These are phyloP conservation scores for Prosapia bicincta DNA, from an alignment of 2,888 invertebrate species.

Conservation along the genomic window DNA sequence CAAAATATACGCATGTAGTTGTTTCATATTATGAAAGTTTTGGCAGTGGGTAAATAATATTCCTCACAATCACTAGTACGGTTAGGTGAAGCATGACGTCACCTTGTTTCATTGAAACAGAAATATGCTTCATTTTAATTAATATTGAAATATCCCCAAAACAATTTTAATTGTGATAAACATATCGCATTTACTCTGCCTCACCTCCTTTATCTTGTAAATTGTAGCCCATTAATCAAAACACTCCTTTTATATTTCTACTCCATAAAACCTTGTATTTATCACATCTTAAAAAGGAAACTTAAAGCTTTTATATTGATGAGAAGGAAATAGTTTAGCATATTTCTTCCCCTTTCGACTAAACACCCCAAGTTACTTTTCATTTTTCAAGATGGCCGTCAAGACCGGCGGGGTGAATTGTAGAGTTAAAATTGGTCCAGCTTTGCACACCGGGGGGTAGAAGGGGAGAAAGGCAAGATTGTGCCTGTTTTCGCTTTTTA, in stretches of 20 bases:
- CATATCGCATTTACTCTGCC: no score
- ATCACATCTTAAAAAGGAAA: background rate
- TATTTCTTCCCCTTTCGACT: background rate
- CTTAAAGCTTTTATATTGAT: background rate
- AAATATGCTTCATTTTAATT: no score
- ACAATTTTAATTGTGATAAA: no score
- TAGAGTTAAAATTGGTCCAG: constrained; percentile 19
- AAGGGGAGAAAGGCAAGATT: constrained; percentile 11
- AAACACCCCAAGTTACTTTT: constrained; percentile 3
- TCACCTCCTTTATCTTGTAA: no score
- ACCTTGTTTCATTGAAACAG: no score
- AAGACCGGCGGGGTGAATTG: background rate
- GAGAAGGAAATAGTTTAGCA: background rate
- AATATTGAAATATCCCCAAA: no score
- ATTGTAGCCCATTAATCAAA: no score
- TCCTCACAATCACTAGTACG: no score
- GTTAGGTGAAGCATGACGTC: no score
- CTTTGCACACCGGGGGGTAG: background rate
- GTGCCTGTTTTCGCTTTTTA: constrained; percentile 20
- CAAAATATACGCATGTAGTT: no score
- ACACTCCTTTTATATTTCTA: background rate
- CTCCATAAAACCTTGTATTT: background rate
- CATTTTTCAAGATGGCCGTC: constrained; percentile 22
- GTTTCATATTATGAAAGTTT: no score
- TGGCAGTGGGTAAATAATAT: no score